Evolutionary conservation across 1,140 invertebrate genomes (phyloP).

Genomic region (Coptotermes formosanus): DNA sequence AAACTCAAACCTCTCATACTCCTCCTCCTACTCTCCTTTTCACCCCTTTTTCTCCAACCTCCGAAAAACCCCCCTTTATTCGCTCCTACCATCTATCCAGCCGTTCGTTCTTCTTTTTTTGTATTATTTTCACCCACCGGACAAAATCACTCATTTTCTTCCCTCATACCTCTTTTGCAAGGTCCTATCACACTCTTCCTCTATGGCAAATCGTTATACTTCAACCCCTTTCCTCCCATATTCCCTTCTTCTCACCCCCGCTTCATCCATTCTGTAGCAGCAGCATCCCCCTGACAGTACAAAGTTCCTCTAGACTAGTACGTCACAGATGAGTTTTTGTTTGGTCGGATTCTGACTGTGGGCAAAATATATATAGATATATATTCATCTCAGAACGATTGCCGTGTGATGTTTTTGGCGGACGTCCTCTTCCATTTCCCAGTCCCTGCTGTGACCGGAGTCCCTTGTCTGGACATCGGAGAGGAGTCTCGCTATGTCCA

Average conservation of each 20-base stretch:
- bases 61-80: neutral
- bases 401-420: conserved; percentile 13
- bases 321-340: conserved; percentile 18
- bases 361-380: neutral
- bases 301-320: conserved; percentile 1
- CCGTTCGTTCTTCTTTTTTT: conserved; percentile 18
- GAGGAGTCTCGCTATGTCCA: no score
- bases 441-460: neutral
- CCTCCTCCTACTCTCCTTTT: neutral
- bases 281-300: conserved; percentile 15
- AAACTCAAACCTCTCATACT: conserved; percentile 27
- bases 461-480: no score
- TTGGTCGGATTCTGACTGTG: neutral
- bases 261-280: neutral
- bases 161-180: conserved; percentile 10
- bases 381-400: neutral
- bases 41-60: conserved; percentile 1
- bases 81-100: neutral
- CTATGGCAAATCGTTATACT: conserved; percentile 12
- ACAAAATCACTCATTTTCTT: conserved; percentile 35
- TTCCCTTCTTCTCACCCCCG: neutral
- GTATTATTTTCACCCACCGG: conserved; percentile 30
- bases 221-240: conserved; percentile 10
- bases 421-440: neutral
- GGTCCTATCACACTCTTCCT: conserved; percentile 21